Base-by-base conservation (phyloP, 2,888 invertebrate species). In the Mythimna pallens region DNA sequence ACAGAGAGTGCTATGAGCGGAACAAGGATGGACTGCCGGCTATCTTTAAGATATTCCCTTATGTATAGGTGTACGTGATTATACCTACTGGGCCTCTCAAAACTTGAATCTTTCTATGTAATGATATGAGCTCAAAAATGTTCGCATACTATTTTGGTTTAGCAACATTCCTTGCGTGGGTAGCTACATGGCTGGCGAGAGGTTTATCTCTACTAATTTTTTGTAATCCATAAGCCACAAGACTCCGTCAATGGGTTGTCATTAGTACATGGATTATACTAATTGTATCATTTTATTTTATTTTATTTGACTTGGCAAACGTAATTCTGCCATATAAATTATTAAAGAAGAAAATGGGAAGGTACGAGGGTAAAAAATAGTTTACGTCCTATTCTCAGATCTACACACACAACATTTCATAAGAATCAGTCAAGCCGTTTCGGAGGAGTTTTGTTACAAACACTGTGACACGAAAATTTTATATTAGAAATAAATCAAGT, bases 11-110 rank as follows among this genome's bases (percentile, higher is more conserved):
- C 69, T 68, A 22, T 74, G 59, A 50, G 92, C 70, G 80, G 58
- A 88, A 93, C 81, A 85, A 90, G 90, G 92, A 93, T 75, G 73
- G 73, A 61, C 68, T 72, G 61, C 77, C 73, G 68, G 82, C 84
- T 82, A 83, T 85, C 84, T 82, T 86, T 79, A 65, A 83, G 83
- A 86, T 86, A 85, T 88, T 85, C 87, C 86, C 87, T 88, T 87
- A 87, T 83, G 87, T 87, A 87, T 89, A 86, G 54, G 71, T 83
- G 68, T 88, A 76, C 70, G 86, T 83, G 76, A 81, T 76, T 84
- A 80, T 86, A 86, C 83, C 82, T 83, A 84, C 82, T 85, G 90
- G 93, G 93, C 91, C 93, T 85, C 92, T 89, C 84, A 80, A 89
- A 91, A 90, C 90, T 89, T 86, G 87, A 89, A 89, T 85, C 79